phyloP scores from a whole-genome alignment of 2,888 invertebrate genomes.

The Sinotaia quadrata region DNA sequence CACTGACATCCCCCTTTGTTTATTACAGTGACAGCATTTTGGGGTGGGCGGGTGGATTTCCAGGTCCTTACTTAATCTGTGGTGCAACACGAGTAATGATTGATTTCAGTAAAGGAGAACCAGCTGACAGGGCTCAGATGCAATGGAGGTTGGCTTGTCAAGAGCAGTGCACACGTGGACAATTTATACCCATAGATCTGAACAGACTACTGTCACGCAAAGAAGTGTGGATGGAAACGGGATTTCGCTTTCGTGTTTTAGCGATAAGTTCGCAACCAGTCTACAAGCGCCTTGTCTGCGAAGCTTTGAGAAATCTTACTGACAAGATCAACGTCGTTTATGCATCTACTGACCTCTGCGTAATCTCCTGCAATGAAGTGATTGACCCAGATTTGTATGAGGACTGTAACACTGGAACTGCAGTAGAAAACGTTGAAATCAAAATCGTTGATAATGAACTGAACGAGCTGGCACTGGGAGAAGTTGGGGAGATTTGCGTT shows the following conservation, averaged over 20 bases:
- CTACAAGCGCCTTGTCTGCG: constrained; percentile 32
- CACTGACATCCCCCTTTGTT: no score
- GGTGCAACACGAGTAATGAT: constrained; percentile 35
- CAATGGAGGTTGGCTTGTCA: constrained; percentile 30
- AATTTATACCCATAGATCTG: constrained; percentile 31
- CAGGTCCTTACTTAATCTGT: constrained; percentile 36
- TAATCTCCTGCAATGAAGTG: constrained; percentile 32
- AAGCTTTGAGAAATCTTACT: constrained; percentile 27
- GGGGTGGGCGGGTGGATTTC: constrained; percentile 41
- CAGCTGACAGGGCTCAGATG: constrained; percentile 13
- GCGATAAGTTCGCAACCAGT: constrained; percentile 5
- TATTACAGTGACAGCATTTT: no score
- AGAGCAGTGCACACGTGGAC: constrained; percentile 33
- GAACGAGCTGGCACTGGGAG: constrained; percentile 25
- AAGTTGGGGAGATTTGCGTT: constrained; percentile 34
- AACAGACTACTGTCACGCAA: constrained; percentile 18
- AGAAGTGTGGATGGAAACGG: constrained; percentile 30
- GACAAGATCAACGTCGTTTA: constrained; percentile 34
- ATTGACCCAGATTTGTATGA: constrained; percentile 14
- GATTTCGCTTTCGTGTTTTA: background rate
- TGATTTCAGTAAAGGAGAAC: constrained; percentile 24
- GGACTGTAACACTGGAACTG: constrained; percentile 32
- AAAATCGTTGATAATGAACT: constrained; percentile 32
- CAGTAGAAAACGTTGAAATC: constrained; percentile 30
- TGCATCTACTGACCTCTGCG: constrained; percentile 36